phyloP scores from a whole-genome alignment of 2,797 vertebrate species.

The Cossypha polioptera region DNA sequence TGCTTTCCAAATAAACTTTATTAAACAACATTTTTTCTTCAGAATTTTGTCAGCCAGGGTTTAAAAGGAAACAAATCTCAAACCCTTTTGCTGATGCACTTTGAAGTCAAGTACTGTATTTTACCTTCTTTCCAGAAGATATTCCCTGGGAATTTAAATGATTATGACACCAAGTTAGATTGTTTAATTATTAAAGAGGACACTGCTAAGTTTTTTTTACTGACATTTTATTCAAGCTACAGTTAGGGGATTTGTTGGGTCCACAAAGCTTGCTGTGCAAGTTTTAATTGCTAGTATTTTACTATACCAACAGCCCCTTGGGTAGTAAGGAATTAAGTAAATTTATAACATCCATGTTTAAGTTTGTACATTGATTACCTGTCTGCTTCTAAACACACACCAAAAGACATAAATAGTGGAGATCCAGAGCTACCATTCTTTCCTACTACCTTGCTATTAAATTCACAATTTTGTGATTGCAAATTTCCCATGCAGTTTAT shows the following conservation, averaged over 20 bases:
- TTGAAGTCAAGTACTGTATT: not conserved
- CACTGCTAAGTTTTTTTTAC: not conserved
- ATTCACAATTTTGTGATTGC: not conserved
- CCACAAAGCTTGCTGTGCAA: not conserved
- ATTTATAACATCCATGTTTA: not conserved
- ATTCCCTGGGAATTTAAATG: not conserved
- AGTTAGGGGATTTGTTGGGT: not conserved
- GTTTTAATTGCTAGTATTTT: not conserved
- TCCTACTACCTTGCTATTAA: not conserved
- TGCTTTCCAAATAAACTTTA: constrained; percentile 54
- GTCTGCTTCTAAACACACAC: not conserved
- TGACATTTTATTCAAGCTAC: not conserved
- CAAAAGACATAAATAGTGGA: not conserved
- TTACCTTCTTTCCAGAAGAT: not conserved
- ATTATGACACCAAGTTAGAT: not conserved
- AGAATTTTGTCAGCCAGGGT: constrained; percentile 6
- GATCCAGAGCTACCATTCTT: not conserved
- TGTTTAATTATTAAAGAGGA: not conserved
- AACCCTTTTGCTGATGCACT: not conserved
- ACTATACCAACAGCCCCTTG: not conserved
- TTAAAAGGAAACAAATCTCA: constrained; percentile 3
- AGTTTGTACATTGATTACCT: not conserved
- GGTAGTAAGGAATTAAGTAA: not conserved
- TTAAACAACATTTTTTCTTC: not conserved
- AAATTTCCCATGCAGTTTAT: not conserved